Conservation (phyloP, 1,140 invertebrate genomes). For the Rhynchophorus ferrugineus region DNA sequence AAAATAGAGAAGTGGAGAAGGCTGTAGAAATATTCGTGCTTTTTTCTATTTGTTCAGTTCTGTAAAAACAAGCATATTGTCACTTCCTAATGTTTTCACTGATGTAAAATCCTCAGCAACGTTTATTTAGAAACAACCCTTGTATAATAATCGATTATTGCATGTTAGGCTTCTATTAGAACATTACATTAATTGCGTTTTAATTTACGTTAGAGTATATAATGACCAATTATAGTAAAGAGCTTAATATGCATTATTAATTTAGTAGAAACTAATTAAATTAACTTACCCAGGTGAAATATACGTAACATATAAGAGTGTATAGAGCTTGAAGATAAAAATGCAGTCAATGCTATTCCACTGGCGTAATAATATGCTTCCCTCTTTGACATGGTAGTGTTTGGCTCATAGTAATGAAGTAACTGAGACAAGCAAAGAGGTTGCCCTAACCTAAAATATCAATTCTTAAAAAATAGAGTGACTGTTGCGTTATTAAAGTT, state of each 20-base stretch:
- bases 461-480: neutral
- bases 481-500: neutral
- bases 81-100: too few relatives aligned
- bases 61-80: too few relatives aligned
- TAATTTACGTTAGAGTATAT: too few relatives aligned
- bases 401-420: conserved; percentile 17
- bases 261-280: conserved; percentile 36
- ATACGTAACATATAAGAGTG: conserved; percentile 72
- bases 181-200: too few relatives aligned
- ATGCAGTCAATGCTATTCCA: conserved; percentile 60
- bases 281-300: conserved; percentile 45
- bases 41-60: too few relatives aligned
- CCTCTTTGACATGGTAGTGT: conserved; percentile 24
- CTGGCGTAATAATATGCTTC: conserved; percentile 60
- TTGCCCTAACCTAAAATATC: conserved; percentile 43
- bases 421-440: conserved; percentile 23
- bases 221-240: conserved; percentile 27
- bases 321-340: conserved; percentile 55
- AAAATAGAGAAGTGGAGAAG: too few relatives aligned
- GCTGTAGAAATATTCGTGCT: too few relatives aligned
- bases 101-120: too few relatives aligned
- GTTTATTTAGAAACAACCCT: too few relatives aligned
- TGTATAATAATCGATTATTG: too few relatives aligned
- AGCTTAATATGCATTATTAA: conserved; percentile 60
- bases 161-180: too few relatives aligned